Base-by-base conservation (phyloP, 2,113 vertebrate species). In the Cyprinodon tularosa region DNA sequence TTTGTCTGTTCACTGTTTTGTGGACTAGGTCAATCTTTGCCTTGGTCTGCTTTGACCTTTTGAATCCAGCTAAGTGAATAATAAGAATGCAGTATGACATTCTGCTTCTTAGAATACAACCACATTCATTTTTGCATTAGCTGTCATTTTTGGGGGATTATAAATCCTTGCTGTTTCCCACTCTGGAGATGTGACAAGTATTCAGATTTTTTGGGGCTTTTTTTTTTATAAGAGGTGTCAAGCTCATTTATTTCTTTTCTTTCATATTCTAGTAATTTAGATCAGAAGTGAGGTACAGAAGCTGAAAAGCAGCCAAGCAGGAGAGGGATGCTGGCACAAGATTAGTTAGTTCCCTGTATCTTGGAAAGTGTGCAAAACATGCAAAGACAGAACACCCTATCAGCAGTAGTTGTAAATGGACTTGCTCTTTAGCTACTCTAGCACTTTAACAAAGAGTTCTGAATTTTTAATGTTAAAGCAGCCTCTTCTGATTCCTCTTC, bases 1-100 rank as follows among this genome's bases (percentile, higher is more conserved):
- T 88, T 92, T 91, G 91, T 92, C 84, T 90, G 84, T 86, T 86
- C 22, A 42, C 83, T 82, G 83, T 83, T 84, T 84, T 92, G 90
- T 93, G 88, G 86, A 88, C 89, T 78, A 45, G 92, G 92, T 92
- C 90, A 94, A 94, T 93, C 91, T 94, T 94, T 93, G 76, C 91
- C 88, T 83, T 89, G 77, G 77, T 83, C 80, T 88, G 68, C 74
- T 12, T 37, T 89, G 89, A 94, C 92, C 91, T 91, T 88, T 91
- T 90, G 90, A 92, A 92, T 90, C 88, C 72, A 73, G 71, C 40
- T 76, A 78, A 62, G 50, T 62, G 77, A 65, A 65, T 74, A 86
- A 86, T 59, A 69, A 15, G 65, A 61, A n/a, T 50, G 67, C n/a
- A 47, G 82, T 37, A 61, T 60, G 36, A 45, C 20, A n/a, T 8